Evolutionary conservation across 2,888 invertebrate species (phyloP), one percentile per base, ranked within the genome.

Genomic region (Cacoxenus indagator): DNA sequence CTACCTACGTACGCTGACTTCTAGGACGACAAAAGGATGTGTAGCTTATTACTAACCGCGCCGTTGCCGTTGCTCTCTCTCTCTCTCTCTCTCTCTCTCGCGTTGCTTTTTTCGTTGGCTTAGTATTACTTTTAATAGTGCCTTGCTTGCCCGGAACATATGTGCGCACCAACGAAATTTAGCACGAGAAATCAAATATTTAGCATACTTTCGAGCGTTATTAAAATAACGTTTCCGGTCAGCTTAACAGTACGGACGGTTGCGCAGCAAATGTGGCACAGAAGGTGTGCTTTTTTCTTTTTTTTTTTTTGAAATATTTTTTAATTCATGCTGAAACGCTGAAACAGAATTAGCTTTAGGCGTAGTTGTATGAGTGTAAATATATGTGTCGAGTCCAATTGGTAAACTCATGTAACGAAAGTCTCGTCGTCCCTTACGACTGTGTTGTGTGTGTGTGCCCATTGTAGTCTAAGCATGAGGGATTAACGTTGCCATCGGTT

Each of bases 131-230:
- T 62, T 46, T 62, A 46, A 62, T 46, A 62, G 59, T 59, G 37
- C 17, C 11, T 29, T 14, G 19, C 1, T 11, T 17, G 26, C 51
- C 24, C 24, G n/a, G 5, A 22, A 43, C 66, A 66, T 66, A 57
- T 66, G 66, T 66, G 66, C 29, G 1, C 51, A 17, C 45, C 11
- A 43, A 22, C n/a, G 51, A n/a, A 9, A 4, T 19, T 8, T 17
- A 17, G 19, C 5, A 45, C 14, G n/a, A 71, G 76, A 83, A 81
- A 84, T 85, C 83, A 84, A 84, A 84, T 84, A 85, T 85, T 84
- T 85, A 84, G 82, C 84, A 85, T 84, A 84, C 82, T 84, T 84
- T 84, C 76, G 78, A 82, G 78, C 72, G 75, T 77, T 78, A 83
- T 84, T 83, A 84, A 83, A 84, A 82, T 81, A 81, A 81, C 78